These are phyloP conservation scores for Malacoctenus gilli DNA, from an alignment of 2,797 vertebrate genomes.

Conservation along the genomic window DNA sequence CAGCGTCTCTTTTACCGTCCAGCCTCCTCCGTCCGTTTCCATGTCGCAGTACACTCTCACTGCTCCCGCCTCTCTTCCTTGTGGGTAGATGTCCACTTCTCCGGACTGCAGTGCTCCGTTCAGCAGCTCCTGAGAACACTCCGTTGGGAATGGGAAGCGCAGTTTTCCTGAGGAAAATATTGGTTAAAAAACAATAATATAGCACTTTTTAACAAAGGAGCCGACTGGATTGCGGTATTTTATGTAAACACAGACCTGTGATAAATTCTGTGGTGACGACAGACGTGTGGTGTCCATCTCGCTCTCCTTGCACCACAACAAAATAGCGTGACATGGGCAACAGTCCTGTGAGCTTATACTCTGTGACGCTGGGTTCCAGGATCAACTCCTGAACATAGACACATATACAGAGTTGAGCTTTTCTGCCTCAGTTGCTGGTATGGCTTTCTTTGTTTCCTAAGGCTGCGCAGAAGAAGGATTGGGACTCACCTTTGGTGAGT, in stretches of 20 bases:
- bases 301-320: slow-evolving; percentile 83
- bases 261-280: slow-evolving; percentile 84
- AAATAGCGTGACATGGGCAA: slow-evolving; percentile 82
- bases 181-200: not conserved
- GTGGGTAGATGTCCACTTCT: slow-evolving; percentile 85
- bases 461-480: not conserved
- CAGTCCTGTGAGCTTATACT: slow-evolving; percentile 82
- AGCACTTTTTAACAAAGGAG: not conserved
- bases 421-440: not conserved
- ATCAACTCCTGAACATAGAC: slow-evolving; percentile 79
- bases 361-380: slow-evolving; percentile 77
- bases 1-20: slow-evolving; percentile 84
- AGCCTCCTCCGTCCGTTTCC: slow-evolving; percentile 91
- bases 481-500: slow-evolving; percentile 80
- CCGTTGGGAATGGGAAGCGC: slow-evolving; percentile 82
- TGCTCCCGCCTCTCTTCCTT: slow-evolving; percentile 79
- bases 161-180: slow-evolving; percentile 74
- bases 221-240: not conserved
- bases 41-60: slow-evolving; percentile 91
- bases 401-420: not conserved
- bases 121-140: slow-evolving; percentile 89
- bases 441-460: not conserved
- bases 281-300: slow-evolving; percentile 73
- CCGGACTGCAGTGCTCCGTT: slow-evolving; percentile 85
- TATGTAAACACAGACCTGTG: slow-evolving; percentile 82